Conservation (phyloP, 2,113 vertebrate genomes). For the Paracanthobrama guichenoti region DNA sequence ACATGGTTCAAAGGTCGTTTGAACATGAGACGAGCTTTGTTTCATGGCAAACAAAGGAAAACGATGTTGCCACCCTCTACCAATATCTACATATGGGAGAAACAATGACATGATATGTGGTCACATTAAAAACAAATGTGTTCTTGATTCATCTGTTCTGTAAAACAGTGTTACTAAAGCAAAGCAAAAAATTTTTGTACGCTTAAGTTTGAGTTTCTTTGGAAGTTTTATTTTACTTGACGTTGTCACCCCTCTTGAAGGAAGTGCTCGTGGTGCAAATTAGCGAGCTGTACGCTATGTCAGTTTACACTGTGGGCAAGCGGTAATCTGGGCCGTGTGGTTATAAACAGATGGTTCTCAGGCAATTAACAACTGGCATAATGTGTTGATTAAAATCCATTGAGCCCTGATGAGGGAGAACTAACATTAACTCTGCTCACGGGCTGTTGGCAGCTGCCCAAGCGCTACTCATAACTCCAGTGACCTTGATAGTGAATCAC, state of each 20-base stretch:
- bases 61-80: not conserved
- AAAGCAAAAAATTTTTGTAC: not conserved
- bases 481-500: constrained; percentile 66
- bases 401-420: constrained; percentile 69
- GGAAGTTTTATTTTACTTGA: constrained; percentile 39
- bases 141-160: not conserved
- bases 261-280: constrained; percentile 70
- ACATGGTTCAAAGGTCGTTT: constrained; percentile 50
- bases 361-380: constrained; percentile 83
- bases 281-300: constrained; percentile 69
- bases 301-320: constrained; percentile 71
- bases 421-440: constrained; percentile 65
- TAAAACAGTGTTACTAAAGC: constrained; percentile 4
- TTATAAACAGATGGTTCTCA: constrained; percentile 81
- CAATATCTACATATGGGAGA: constrained; percentile 2
- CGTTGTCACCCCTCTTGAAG: constrained; percentile 46
- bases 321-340: constrained; percentile 69
- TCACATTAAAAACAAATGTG: not conserved
- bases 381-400: constrained; percentile 85
- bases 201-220: not conserved
- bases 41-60: constrained; percentile 10
- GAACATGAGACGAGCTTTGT: constrained; percentile 23
- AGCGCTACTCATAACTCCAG: constrained; percentile 48
- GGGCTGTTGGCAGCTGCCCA: constrained; percentile 66
- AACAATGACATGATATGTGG: not conserved